Base-by-base conservation (phyloP, 2,113 vertebrate species). In the Redunca redunca region DNA sequence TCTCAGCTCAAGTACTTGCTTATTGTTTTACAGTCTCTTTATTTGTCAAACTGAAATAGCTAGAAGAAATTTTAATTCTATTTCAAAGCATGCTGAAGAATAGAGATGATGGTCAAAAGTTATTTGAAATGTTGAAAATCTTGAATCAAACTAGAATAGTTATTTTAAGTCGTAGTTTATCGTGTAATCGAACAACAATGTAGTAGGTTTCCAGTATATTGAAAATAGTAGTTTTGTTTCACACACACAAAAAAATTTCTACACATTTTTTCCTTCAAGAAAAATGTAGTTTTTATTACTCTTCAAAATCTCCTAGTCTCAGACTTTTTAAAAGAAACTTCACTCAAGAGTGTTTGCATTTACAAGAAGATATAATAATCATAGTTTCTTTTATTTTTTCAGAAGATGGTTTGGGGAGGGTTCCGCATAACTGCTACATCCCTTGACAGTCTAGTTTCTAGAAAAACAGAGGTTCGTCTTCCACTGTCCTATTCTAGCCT, bases 381-480 rank as follows among this genome's bases (percentile, higher is more conserved):
- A 33, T 46, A 3, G 3, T 7, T 48, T 90, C 19, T 53, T 82
- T 81, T 7, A 82, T 55, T 83, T 46, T 91, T 91, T 78, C 48
- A 55, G 19, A 62, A 80, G 43, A 26, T 21, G 11, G 5, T 43
- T 64, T 7, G 8, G 7, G 62, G 25, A 77, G 15, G 36, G 5
- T 8, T 50, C 8, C 25, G 81, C 46, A 30, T 89, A 92, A 83
- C 88, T 98, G 60, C 62, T 77, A 43, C 88, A 60, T 91, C 93
- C 90, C 95, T 93, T 60, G 78, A 92, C 57, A 97, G 85, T 88
- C 91, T 94, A 55, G 57, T 52, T 93, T 90, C 58, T 96, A 64
- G 94, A 93, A 97, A 96, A 98, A 58, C 33, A 46, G 36, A 95
- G 30, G 86, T 96, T 52, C 92, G 95, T 98, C 98, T 97, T 97